Evolutionary conservation across 2,113 vertebrate genomes (phyloP), one percentile per base, ranked within the genome.

Genomic region (Nesogale talazaci): DNA sequence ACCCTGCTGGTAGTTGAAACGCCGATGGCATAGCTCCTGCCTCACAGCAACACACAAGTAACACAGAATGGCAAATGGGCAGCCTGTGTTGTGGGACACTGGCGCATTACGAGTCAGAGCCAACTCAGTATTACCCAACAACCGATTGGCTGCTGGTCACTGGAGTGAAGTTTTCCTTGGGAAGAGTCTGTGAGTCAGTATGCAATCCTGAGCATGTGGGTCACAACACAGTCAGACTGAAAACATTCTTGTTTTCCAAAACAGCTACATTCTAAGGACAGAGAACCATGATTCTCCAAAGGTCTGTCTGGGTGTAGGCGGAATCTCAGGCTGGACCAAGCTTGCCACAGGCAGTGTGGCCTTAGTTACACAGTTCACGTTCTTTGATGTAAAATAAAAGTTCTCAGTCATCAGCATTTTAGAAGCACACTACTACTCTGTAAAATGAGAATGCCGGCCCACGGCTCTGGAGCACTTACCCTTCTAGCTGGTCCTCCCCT

Each of bases 401-500:
- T 3, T 40, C 52, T 67, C 8, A 2, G 52, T 7, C 3, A 67
- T 5, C 0, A 1, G 15, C 23, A 23, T 27, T 80, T 70, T 40
- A 22, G n/a, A 72, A 46, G 90, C 14, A 84, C 29, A 16, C 4
- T 42, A 38, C 83, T 20, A 57, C 29, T 83, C 23, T 36, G 23
- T 8, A 74, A 0, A 8, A 63, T 22, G 34, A 75, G 85, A 89
- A 89, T 0, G 25, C 34, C 67, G 83, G 3, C 34, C 6, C 31
- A 77, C 29, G 42, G 40, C 34, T 1, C 0, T 2, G 29, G 12
- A 63, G 76, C 57, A 80, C 98, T 97, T 97, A 99, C 99, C 99
- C 98, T 0, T 99, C 99, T 2, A 98, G 97, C 86, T 99, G 99
- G 0, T 99, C 98, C 92, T 99, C 98, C 90, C 99, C 99, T 74